Evolutionary conservation across 2,888 invertebrate genomes (phyloP).

Genomic region (Torymus tubicola): DNA sequence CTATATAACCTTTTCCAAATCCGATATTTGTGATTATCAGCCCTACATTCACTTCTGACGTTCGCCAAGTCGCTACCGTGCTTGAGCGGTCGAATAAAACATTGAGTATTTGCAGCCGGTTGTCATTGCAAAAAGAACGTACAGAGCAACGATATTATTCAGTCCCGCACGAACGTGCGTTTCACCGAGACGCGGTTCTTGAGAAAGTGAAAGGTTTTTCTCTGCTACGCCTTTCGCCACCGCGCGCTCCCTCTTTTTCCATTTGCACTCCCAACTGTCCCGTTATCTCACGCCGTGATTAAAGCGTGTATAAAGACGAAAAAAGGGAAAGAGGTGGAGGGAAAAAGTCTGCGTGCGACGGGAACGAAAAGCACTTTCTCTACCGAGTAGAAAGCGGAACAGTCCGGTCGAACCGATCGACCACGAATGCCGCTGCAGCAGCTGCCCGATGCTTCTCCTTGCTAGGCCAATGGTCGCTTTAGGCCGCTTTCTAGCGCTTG

Average conservation of each 20-base stretch:
- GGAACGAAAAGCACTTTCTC: constrained; percentile 52
- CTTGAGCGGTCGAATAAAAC: too few species aligned
- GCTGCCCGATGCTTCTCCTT: too few species aligned
- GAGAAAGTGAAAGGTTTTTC: constrained; percentile 53
- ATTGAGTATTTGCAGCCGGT: too few species aligned
- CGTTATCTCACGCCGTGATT: constrained; percentile 8
- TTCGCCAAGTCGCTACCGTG: too few species aligned
- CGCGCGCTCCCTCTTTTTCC: neutral
- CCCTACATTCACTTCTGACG: too few species aligned
- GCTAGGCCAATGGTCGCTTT: too few species aligned
- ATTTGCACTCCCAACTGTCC: neutral
- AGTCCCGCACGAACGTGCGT: neutral
- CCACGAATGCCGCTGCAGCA: constrained; percentile 7
- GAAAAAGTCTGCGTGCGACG: constrained; percentile 27
- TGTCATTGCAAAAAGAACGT: neutral
- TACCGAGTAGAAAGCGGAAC: constrained; percentile 58
- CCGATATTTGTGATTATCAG: too few species aligned
- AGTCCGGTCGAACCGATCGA: constrained; percentile 31
- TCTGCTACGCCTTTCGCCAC: neutral
- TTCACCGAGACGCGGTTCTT: constrained; percentile 10
- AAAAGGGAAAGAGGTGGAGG: neutral
- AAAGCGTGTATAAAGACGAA: neutral
- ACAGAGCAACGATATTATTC: constrained; percentile 21
- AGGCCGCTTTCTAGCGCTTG: too few species aligned
- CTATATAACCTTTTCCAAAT: too few species aligned